These are phyloP conservation scores for Perdita meconis DNA, from an alignment of 2,888 invertebrate species.

Conservation along the genomic window DNA sequence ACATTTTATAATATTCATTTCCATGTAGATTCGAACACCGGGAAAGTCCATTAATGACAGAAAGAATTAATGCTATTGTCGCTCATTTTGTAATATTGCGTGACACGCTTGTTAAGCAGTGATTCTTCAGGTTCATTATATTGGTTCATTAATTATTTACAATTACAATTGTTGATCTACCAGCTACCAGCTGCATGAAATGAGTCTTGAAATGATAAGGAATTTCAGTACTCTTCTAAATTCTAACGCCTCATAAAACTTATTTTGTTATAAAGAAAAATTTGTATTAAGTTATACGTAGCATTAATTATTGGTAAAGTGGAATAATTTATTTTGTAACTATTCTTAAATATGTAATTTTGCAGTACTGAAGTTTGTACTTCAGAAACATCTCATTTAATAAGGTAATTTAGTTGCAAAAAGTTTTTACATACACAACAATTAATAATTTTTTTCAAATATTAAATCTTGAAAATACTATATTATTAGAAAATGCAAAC, in stretches of 20 bases:
- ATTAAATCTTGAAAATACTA: too few relatives aligned
- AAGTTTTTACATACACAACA: background rate
- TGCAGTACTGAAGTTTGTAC: too few relatives aligned
- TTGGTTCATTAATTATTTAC: background rate
- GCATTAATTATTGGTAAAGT: too few relatives aligned
- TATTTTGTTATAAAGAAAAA: too few relatives aligned
- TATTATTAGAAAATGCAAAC: constrained; percentile 59
- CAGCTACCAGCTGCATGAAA: background rate
- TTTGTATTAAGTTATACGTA: background rate
- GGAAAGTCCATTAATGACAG: background rate
- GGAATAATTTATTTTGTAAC: background rate
- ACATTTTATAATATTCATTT: background rate
- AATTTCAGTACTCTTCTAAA: too few relatives aligned
- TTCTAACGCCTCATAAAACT: too few relatives aligned
- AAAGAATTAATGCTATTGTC: background rate
- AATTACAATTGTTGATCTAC: background rate
- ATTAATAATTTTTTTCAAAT: too few relatives aligned
- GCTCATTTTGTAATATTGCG: background rate
- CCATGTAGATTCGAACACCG: background rate
- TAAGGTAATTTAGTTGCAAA: too few relatives aligned
- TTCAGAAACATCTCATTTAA: too few relatives aligned
- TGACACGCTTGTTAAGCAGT: background rate
- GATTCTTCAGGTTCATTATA: background rate
- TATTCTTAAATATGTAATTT: too few relatives aligned
- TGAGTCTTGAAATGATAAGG: too few relatives aligned